These are phyloP conservation scores for Euglossa dilemma DNA, from an alignment of 1,140 invertebrate species.

Conservation along the genomic window DNA sequence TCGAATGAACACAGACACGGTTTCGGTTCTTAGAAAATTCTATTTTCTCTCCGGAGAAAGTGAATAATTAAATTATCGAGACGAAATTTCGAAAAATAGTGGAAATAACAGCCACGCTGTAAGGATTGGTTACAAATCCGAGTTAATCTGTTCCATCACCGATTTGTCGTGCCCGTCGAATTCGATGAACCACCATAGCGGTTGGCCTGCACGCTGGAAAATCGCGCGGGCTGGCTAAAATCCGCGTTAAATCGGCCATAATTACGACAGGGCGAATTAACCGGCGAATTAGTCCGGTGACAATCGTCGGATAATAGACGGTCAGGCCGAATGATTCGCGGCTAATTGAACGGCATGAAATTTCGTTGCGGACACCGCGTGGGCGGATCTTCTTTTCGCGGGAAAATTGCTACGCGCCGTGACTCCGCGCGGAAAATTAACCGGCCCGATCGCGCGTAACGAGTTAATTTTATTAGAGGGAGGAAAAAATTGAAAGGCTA, in stretches of 20 bases:
- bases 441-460: conserved; percentile 12
- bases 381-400: conserved; percentile 25
- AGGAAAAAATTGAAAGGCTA: conserved; percentile 48
- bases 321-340: conserved; percentile 33
- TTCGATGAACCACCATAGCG: neutral
- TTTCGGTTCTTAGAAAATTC: too few relatives aligned
- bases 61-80: too few relatives aligned
- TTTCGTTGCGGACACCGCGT: neutral
- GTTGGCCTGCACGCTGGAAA: neutral
- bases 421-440: conserved; percentile 5
- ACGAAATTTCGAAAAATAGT: too few relatives aligned
- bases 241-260: conserved; percentile 42
- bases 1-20: too few relatives aligned
- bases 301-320: conserved; percentile 41
- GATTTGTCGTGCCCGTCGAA: neutral
- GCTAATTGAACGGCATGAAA: conserved; percentile 40
- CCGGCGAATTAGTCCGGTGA: conserved; percentile 43
- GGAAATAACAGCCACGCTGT: too few relatives aligned
- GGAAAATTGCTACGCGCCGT: conserved; percentile 18
- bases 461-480: conserved; percentile 54
- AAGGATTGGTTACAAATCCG: too few relatives aligned
- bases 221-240: neutral
- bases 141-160: too few relatives aligned
- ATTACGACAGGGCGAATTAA: conserved; percentile 51
- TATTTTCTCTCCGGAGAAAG: too few relatives aligned